These are phyloP conservation scores for Anas platyrhynchos DNA, from an alignment of 2,113 vertebrate species.

Conservation along the genomic window DNA sequence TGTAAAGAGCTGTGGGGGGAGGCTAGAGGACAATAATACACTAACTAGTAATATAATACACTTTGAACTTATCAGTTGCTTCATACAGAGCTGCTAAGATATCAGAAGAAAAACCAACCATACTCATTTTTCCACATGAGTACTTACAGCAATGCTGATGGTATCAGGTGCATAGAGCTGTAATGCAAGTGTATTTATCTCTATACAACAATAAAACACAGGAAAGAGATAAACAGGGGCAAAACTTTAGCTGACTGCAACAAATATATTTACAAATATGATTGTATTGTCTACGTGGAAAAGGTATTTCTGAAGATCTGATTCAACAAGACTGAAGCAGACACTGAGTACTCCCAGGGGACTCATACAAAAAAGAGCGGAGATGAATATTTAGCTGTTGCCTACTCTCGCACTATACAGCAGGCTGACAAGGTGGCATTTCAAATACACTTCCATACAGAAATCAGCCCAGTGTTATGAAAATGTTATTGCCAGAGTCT, in stretches of 20 bases:
- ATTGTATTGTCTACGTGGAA: not conserved
- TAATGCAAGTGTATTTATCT: not conserved
- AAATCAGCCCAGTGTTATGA: not conserved
- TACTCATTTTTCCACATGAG: not conserved
- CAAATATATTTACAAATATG: not conserved
- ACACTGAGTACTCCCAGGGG: not conserved
- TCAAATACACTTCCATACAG: not conserved
- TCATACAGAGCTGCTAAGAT: not conserved
- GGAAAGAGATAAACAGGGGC: not conserved
- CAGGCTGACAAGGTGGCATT: not conserved
- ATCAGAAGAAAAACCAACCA: not conserved
- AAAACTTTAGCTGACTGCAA: not conserved
- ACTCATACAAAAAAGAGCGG: not conserved
- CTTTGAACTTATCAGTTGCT: not conserved
- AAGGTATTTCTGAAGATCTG: constrained; percentile 11
- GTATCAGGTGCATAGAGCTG: not conserved
- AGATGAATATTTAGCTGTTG: not conserved
- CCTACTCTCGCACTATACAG: not conserved
- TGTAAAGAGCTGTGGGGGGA: not conserved
- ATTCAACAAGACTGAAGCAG: not conserved
- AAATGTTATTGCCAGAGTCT: not conserved
- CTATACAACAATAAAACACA: not conserved
- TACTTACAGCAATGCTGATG: not conserved
- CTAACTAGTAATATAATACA: not conserved
- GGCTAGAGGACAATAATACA: not conserved